A percentile compares a stretch with the other conserved stretches of the same genome.
phyloP scores from a whole-genome alignment of 2,797 vertebrate genomes.

The Coilia nasus region DNA sequence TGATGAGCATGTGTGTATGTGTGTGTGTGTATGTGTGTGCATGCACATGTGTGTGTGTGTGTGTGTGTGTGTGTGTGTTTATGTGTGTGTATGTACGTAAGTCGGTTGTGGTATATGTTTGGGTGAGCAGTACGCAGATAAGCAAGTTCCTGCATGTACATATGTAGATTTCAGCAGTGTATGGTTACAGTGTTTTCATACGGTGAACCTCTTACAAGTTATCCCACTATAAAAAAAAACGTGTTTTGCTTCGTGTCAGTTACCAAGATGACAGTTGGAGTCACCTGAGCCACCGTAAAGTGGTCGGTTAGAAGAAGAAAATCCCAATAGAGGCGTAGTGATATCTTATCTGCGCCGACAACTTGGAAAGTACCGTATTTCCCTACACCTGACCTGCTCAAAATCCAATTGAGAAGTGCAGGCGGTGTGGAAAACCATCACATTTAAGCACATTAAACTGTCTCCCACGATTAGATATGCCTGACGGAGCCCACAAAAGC shows the following conservation, averaged over 20 bases:
- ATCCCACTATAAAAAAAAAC: background rate
- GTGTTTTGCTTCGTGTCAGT: background rate
- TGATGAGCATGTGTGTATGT: slow-evolving; percentile 3
- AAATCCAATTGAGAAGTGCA: slow-evolving; percentile 26
- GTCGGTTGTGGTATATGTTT: too few relatives aligned
- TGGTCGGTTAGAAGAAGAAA: background rate
- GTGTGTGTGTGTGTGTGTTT: background rate
- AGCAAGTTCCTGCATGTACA: background rate
- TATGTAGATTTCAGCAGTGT: background rate
- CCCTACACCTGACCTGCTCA: slow-evolving; percentile 8
- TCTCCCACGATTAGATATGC: slow-evolving; percentile 12
- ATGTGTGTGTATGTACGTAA: background rate
- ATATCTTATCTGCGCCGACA: background rate
- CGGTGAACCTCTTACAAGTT: background rate
- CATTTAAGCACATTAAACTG: slow-evolving; percentile 26
- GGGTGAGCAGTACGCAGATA: too few relatives aligned
- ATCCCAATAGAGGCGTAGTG: background rate
- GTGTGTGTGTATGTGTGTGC: background rate
- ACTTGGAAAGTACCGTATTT: background rate
- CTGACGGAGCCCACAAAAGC: background rate
- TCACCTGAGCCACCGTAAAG: background rate
- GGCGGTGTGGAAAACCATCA: background rate
- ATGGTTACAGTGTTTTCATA: background rate
- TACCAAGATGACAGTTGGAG: background rate
- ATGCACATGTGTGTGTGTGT: background rate